phyloP scores from a whole-genome alignment of 2,797 vertebrate species.

The Spea hammondii region DNA sequence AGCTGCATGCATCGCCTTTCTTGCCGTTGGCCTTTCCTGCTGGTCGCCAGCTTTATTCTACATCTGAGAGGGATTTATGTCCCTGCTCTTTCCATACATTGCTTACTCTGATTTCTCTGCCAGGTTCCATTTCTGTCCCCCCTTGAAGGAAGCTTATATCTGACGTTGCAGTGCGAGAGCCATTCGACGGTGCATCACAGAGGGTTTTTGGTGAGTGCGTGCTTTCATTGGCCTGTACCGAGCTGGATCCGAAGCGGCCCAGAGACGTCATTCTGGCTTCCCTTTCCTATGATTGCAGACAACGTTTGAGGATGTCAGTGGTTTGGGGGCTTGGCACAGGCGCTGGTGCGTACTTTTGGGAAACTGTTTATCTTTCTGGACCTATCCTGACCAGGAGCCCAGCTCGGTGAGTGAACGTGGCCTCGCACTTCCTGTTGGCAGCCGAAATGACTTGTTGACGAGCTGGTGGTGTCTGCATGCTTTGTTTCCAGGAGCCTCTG shows the following conservation, averaged over 20 bases:
- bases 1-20: too few species aligned
- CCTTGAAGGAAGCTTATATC: conserved; percentile 76
- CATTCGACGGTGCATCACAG: conserved; percentile 70
- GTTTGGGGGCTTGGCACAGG: conserved; percentile 75
- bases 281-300: conserved; percentile 60
- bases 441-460: too few species aligned
- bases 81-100: neutral
- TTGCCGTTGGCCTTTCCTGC: too few species aligned
- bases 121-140: conserved; percentile 81
- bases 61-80: neutral
- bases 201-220: conserved; percentile 73
- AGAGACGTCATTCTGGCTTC: neutral
- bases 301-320: conserved; percentile 74
- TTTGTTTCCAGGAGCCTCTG: conserved; percentile 65
- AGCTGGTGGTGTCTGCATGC: neutral
- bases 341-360: conserved; percentile 70
- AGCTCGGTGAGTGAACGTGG: conserved; percentile 63
- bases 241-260: too few species aligned
- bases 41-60: neutral
- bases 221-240: too few species aligned
- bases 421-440: neutral
- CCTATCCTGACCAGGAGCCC: conserved; percentile 71
- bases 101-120: neutral
- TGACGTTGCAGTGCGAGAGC: conserved; percentile 67
- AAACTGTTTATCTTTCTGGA: conserved; percentile 70